Evolutionary conservation across 2,113 vertebrate genomes (phyloP).

Genomic region (Pygoscelis adeliae): DNA sequence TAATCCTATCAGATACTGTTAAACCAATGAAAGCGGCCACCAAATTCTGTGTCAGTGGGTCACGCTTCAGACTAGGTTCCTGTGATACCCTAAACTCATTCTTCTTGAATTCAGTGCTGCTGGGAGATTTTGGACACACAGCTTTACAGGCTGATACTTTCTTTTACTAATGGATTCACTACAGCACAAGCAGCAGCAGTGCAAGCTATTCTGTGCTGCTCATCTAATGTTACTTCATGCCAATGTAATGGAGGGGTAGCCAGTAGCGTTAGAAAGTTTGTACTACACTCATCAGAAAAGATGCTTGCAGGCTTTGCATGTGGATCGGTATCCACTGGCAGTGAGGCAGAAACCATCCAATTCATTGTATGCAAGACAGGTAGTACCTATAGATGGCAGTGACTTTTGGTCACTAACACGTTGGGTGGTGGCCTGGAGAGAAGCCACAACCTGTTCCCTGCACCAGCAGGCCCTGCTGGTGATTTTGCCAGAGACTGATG

Average conservation of each 20-base stretch:
- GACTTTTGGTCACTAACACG: neutral
- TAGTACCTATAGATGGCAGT: neutral
- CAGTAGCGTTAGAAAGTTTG: neutral
- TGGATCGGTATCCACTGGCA: neutral
- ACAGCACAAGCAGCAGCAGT: neutral
- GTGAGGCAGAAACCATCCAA: neutral
- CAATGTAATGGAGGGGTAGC: neutral
- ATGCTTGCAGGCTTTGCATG: neutral
- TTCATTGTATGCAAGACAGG: neutral
- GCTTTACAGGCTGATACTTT: neutral
- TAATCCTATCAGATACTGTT: neutral
- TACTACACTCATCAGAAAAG: neutral
- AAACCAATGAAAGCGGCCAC: neutral
- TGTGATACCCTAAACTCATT: neutral
- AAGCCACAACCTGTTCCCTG: neutral
- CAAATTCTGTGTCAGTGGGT: neutral
- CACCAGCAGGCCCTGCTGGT: neutral
- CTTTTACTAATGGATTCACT: neutral
- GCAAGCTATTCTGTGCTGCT: neutral
- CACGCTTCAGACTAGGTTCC: neutral
- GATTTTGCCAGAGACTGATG: neutral
- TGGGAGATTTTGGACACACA: neutral
- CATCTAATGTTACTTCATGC: neutral
- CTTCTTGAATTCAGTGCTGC: neutral
- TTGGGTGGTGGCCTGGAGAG: neutral